A percentile compares a stretch with the other conserved stretches of the same genome.
Evolutionary conservation across 1,140 invertebrate species (phyloP).

Genomic region (Cataglyphis hispanica): DNA sequence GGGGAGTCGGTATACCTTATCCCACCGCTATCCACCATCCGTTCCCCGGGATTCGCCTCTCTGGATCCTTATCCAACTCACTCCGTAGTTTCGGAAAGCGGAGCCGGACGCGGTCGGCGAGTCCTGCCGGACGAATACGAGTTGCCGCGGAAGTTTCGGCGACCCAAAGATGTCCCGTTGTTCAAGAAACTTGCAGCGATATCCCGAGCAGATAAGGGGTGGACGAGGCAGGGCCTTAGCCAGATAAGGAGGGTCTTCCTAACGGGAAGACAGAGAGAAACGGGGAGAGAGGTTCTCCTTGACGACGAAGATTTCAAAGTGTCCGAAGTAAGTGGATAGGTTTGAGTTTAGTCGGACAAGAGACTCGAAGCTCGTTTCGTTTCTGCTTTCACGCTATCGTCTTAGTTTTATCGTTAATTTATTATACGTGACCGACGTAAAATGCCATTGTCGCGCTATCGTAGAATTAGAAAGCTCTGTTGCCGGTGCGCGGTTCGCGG

Average conservation of each 20-base stretch:
- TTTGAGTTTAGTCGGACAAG: neutral
- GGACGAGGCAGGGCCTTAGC: neutral
- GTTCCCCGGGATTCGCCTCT: constrained; percentile 38
- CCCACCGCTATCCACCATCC: neutral
- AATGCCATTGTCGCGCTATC: constrained; percentile 65
- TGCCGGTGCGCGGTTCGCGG: constrained; percentile 12
- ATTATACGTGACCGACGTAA: constrained; percentile 45
- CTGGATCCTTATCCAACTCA: constrained; percentile 67
- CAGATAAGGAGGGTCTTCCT: constrained; percentile 39
- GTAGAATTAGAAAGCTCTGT: too few relatives aligned
- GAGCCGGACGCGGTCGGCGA: constrained; percentile 15
- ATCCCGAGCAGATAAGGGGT: constrained; percentile 67
- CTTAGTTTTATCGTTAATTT: constrained; percentile 62
- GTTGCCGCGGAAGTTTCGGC: constrained; percentile 65
- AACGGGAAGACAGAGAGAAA: neutral
- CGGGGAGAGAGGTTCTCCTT: neutral
- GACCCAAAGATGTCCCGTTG: constrained; percentile 56
- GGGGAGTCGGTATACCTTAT: constrained; percentile 23
- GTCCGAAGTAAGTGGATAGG: constrained; percentile 19
- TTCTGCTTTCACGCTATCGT: neutral
- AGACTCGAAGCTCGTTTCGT: neutral
- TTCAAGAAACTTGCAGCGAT: constrained; percentile 63
- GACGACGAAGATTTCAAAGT: neutral
- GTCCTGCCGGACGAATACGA: constrained; percentile 50
- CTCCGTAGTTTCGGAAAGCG: constrained; percentile 60